Evolutionary conservation across 2,888 invertebrate species (phyloP), one percentile per base, ranked within the genome.

Genomic region (Phyto melanocephala): DNA sequence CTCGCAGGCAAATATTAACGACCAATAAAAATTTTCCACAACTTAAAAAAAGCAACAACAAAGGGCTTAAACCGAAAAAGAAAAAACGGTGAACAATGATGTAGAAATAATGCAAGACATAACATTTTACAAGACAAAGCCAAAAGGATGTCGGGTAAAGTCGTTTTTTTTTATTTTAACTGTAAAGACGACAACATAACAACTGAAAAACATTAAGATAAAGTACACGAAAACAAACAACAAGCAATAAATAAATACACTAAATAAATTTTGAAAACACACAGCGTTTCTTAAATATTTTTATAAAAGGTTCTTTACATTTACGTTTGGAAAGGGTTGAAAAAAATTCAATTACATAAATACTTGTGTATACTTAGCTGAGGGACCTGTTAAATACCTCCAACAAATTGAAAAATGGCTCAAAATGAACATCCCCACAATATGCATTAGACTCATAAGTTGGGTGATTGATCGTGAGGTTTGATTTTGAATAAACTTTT

Each of bases 201-300:
- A 65, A 47, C 22, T 17, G 17, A 47, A 67, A 67, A 74, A 77
- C 74, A 78, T 74, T 77, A 74, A 77, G 77, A 78, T 81, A 78
- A 81, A 81, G 17, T 68, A 52, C 74, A 74, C 74, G 74, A 74
- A 77, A 70, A 81, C 74, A 63, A 81, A 56, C 77, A 42, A 63
- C 50, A 56, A 68, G 42, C 63, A 45, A 74, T 78, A 81, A 72
- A 78, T 74, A 74, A 68, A 81, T 63, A 74, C 56, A 62, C 28
- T 20, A 75, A 65, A 75, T 47, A 56, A 65, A 63, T 24, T 54
- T 33, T 28, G 6, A 28, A 28, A 28, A 28, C 3, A 28, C 3
- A 28, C 28, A 28, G 28, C 6, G 28, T 28, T 28, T 28, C 28
- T 6, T 6, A 28, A 28, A 28, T n/a, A n/a, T n/a, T n/a, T n/a